These are phyloP conservation scores for Cynodonichthys magdalenae DNA, from an alignment of 2,797 vertebrate species.

Conservation along the genomic window DNA sequence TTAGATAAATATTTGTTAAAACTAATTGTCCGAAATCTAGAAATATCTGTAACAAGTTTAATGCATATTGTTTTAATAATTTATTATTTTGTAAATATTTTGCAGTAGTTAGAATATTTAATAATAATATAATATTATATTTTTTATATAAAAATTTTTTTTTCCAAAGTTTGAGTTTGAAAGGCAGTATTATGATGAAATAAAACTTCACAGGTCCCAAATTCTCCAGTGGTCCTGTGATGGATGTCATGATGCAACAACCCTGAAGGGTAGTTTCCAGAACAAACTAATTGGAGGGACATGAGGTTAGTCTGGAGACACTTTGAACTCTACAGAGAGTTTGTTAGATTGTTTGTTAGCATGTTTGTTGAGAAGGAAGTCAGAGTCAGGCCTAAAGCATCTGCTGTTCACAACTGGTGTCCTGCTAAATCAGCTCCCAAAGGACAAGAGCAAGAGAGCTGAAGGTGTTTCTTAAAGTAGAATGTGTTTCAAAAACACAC, in stretches of 20 bases:
- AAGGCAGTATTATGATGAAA: conserved; percentile 5
- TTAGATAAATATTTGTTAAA: not conserved
- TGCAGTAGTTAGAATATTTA: not conserved
- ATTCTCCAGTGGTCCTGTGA: not conserved
- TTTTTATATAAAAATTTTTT: too few species aligned
- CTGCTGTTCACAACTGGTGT: conserved; percentile 27
- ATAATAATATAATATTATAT: too few species aligned
- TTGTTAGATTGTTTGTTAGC: conserved; percentile 26
- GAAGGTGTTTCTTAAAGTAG: conserved; percentile 40
- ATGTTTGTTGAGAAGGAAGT: conserved; percentile 17
- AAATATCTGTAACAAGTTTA: not conserved
- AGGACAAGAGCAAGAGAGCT: conserved; percentile 19
- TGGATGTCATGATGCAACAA: conserved; percentile 53
- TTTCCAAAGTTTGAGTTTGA: conserved; percentile 11
- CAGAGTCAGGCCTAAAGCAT: conserved; percentile 31
- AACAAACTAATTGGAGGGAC: not conserved
- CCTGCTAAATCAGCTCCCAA: conserved; percentile 42
- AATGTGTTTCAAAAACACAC: conserved; percentile 32
- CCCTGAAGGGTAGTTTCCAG: conserved; percentile 28
- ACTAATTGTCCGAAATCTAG: too few species aligned
- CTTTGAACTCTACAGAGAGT: conserved; percentile 36
- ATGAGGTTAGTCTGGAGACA: conserved; percentile 6
- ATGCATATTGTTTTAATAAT: too few species aligned
- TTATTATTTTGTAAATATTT: not conserved
- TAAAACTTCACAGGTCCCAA: not conserved